These are phyloP conservation scores for Pelagia noctiluca DNA, from an alignment of 30 jellyfish, hydroid and myxozoan species.

Conservation along the genomic window DNA sequence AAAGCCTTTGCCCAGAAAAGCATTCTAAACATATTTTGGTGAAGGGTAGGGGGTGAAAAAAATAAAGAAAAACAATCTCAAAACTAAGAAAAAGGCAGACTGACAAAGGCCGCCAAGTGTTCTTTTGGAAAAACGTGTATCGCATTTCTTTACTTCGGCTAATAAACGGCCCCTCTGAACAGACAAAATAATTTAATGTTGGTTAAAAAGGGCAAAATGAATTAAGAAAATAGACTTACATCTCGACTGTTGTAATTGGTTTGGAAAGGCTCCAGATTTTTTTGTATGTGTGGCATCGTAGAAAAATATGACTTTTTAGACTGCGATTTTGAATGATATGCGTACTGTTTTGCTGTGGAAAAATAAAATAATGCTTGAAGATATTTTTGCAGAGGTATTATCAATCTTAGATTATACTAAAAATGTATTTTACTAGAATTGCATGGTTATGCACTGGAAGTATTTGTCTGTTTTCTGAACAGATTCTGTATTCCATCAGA, in stretches of 20 bases:
- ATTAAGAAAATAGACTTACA: slow-evolving; percentile 35
- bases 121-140: background rate
- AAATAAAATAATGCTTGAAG: background rate
- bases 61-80: background rate
- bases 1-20: too few species aligned
- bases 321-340: slow-evolving; percentile 36
- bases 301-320: slow-evolving; percentile 67
- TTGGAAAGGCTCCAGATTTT: slow-evolving; percentile 73
- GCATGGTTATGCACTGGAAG: background rate
- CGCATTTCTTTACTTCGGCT: too few species aligned
- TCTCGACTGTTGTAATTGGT: slow-evolving; percentile 45
- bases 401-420: background rate
- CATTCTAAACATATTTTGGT: too few species aligned
- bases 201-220: background rate
- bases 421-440: background rate
- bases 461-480: background rate
- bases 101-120: background rate
- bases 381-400: background rate
- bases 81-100: background rate
- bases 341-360: slow-evolving; percentile 48
- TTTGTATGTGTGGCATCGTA: slow-evolving; percentile 89
- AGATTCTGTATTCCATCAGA: background rate
- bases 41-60: too few species aligned
- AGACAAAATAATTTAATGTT: too few species aligned
- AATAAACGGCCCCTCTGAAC: too few species aligned